A percentile compares a stretch with the other conserved stretches of the same genome.
Conservation (phyloP, 2,113 vertebrate species). For the Chloropsis cyanopogon region DNA sequence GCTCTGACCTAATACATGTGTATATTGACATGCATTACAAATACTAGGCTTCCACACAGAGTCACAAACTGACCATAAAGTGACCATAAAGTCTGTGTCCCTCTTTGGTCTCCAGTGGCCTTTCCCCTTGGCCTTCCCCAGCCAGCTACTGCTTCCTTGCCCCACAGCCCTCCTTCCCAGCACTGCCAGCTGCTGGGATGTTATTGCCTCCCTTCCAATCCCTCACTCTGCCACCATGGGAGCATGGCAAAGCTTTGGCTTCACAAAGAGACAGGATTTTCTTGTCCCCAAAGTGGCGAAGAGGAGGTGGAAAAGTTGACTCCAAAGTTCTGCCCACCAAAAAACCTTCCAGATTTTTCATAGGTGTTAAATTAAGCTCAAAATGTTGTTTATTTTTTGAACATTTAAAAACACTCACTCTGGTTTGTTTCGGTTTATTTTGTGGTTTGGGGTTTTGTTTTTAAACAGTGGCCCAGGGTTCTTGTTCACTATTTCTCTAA, state of each 20-base stretch:
- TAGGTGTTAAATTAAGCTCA: neutral
- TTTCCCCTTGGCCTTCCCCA: neutral
- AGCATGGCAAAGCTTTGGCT: neutral
- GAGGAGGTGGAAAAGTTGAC: neutral
- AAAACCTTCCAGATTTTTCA: neutral
- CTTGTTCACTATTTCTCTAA: neutral
- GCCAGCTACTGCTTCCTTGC: rapidly evolving
- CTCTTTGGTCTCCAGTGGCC: rapidly evolving
- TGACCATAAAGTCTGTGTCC: neutral
- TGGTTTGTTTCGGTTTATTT: neutral
- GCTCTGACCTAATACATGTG: neutral
- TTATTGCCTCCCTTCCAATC: neutral
- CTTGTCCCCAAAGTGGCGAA: neutral
- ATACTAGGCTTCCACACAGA: neutral
- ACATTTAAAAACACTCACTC: neutral
- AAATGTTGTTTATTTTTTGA: neutral
- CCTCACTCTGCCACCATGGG: rapidly evolving
- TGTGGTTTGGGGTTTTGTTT: neutral
- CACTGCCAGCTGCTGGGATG: rapidly evolving
- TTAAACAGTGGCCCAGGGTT: neutral
- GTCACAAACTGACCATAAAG: neutral
- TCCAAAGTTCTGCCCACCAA: neutral
- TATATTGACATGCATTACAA: neutral
- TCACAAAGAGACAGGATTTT: neutral
- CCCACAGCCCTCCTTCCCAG: neutral